A percentile compares a stretch with the other conserved stretches of the same genome.
Conservation (phyloP, 2,888 invertebrate genomes). For the Gryllus longicercus region DNA sequence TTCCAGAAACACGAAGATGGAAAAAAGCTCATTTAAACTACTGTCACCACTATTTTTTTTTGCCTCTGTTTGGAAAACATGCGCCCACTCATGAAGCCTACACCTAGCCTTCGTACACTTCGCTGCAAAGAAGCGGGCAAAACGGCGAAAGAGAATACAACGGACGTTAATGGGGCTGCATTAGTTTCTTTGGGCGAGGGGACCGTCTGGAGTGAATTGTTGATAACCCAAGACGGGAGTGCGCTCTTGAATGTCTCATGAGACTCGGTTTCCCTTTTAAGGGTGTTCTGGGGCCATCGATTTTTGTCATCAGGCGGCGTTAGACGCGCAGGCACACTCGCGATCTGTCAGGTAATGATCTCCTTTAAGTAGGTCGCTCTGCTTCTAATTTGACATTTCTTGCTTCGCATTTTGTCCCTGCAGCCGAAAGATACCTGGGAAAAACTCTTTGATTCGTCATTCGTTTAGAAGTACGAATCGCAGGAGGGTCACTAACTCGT, state of each 20-base stretch:
- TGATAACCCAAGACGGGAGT: background rate
- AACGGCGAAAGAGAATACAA: background rate
- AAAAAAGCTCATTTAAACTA: background rate
- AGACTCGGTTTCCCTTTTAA: conserved; percentile 17
- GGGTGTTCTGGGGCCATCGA: background rate
- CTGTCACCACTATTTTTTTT: background rate
- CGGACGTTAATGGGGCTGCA: background rate
- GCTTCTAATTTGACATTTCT: too few species aligned
- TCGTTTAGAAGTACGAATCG: too few species aligned
- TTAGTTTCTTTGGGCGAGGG: background rate
- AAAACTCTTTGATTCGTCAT: too few species aligned
- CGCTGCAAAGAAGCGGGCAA: background rate
- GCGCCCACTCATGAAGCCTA: background rate
- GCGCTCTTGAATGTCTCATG: conserved; percentile 1
- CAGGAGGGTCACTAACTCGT: too few species aligned
- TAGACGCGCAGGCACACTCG: background rate
- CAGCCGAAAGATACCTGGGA: too few species aligned
- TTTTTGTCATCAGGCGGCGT: background rate
- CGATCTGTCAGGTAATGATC: too few species aligned
- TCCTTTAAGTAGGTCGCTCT: too few species aligned
- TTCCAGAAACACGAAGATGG: background rate
- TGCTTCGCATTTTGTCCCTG: too few species aligned
- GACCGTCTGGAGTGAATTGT: background rate
- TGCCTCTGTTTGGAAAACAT: background rate
- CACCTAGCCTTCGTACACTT: background rate